Evolutionary conservation across 2,797 vertebrate species (phyloP), one percentile per base, ranked within the genome.

Genomic region (Tarsius wallacei): DNA sequence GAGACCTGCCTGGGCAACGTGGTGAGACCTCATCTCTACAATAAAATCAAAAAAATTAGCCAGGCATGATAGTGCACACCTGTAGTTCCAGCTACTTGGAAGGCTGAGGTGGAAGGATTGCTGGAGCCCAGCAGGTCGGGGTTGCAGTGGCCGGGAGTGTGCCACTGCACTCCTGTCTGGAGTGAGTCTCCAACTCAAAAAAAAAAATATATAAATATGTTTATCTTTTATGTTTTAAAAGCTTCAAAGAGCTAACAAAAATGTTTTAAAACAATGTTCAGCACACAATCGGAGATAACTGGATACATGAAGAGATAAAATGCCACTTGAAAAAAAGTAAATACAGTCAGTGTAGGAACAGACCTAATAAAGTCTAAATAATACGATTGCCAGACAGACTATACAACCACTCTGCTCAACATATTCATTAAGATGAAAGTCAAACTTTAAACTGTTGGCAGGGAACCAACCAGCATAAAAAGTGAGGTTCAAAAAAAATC

Each of bases 361-460:
- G 15, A 81, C 1, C 36, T 31, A 57, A 11, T 26, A 11, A 8
- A 57, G 5, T 83, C 21, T 24, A 95, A 73, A 80, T 93, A 77
- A 93, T 13, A 93, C 22, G 47, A 74, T 88, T 78, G 87, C 17
- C 33, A 74, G 31, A 31, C 13, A n/a, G 70, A 73, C 7, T 61
- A 36, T 24, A 31, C 10, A 74, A 71, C 36, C 59, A 78, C 14
- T 51, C 24, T 78, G 12, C 3, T 94, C 31, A 47, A 5, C 90
- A 26, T 68, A 17, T 36, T 90, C 61, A 76, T 19, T 93, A 24
- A 90, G 10, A 86, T 87, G 71, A 95, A 96, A 87, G 3, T 36
- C 6, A 90, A 92, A 17, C 24, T 89, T 94, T 88, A 74, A 91
- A 96, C 76, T 66, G 9, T 82, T 84, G 81, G 28, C 26, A 59